Evolutionary conservation across 2,888 invertebrate genomes (phyloP).

Genomic region (Philereme transversata): DNA sequence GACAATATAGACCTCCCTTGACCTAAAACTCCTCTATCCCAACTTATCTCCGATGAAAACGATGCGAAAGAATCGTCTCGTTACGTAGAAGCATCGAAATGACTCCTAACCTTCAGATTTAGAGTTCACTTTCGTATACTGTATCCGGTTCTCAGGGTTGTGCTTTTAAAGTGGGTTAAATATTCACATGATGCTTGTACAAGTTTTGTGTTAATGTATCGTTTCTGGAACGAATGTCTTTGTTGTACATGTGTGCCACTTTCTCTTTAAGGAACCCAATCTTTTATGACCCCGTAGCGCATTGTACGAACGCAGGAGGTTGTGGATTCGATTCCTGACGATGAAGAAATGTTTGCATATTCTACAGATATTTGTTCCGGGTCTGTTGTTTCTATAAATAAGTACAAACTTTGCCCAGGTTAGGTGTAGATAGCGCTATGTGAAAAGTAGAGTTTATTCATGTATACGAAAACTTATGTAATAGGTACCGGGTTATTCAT

Average conservation of each 20-base stretch:
- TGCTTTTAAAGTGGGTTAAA: conserved; percentile 11
- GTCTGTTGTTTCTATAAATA: too few species aligned
- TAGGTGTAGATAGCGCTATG: too few species aligned
- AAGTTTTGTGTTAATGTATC: conserved; percentile 4
- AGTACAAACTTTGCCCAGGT: too few species aligned
- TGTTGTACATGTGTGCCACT: neutral
- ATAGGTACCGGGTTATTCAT: too few species aligned
- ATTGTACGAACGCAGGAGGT: too few species aligned
- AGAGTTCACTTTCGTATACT: conserved; percentile 28
- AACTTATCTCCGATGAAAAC: conserved; percentile 72
- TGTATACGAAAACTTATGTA: too few species aligned
- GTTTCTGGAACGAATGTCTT: conserved; percentile 4
- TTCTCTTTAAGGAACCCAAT: too few species aligned
- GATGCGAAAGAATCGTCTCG: conserved; percentile 48
- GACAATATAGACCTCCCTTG: conserved; percentile 58
- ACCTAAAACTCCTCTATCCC: conserved; percentile 69
- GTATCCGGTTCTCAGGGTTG: conserved; percentile 28
- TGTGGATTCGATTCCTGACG: too few species aligned
- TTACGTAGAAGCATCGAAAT: conserved; percentile 20
- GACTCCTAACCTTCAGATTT: conserved; percentile 22
- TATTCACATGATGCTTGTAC: conserved; percentile 7
- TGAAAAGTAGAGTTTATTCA: too few species aligned
- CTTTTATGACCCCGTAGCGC: too few species aligned
- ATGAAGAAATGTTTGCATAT: too few species aligned
- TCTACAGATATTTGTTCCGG: too few species aligned